Evolutionary conservation across 2,797 vertebrate genomes (phyloP).

Genomic region (Leuciscus waleckii): DNA sequence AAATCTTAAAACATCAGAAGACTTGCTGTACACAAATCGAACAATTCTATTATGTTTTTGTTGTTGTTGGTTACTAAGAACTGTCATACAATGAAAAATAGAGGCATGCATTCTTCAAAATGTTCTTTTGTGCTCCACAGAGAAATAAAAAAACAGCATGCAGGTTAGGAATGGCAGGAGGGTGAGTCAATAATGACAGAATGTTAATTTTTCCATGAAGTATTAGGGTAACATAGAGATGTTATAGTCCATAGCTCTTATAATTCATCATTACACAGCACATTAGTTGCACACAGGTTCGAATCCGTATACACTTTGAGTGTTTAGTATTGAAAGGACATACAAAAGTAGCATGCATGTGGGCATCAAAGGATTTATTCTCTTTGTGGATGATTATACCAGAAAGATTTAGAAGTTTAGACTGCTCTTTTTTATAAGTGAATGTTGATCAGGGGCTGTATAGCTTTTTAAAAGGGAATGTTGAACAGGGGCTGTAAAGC

Average conservation of each 20-base stretch:
- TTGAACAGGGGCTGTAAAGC: too few species aligned
- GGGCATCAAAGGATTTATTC: background rate
- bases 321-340: background rate
- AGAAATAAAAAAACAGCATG: background rate
- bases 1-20: background rate
- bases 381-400: background rate
- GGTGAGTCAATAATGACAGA: conserved; percentile 4
- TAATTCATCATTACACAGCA: background rate
- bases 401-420: too few species aligned
- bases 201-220: background rate
- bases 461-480: too few species aligned
- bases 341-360: background rate
- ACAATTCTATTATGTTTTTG: too few species aligned
- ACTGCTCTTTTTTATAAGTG: too few species aligned
- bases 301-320: background rate
- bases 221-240: background rate
- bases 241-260: background rate
- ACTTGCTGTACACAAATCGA: too few species aligned
- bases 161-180: background rate
- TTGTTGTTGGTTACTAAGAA: background rate
- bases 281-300: conserved; percentile 1
- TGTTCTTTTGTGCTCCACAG: background rate
- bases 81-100: background rate
- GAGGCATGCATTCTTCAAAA: background rate
- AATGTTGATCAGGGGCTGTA: too few species aligned